Base-by-base conservation (phyloP, 2,888 invertebrate genomes). In the Hedya salicella region DNA sequence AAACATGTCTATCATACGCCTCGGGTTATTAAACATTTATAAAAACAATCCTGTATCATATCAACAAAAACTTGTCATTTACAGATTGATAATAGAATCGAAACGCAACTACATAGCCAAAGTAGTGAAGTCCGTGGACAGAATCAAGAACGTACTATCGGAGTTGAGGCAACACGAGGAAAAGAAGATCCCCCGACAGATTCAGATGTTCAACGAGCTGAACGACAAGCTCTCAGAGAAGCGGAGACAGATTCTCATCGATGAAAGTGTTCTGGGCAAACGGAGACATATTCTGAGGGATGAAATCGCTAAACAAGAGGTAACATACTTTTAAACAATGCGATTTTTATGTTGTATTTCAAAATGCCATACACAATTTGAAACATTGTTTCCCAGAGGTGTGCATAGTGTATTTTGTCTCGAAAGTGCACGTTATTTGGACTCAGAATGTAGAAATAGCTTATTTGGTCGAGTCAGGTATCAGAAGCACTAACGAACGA, bases 271-370 rank as follows among this genome's bases (percentile, higher is more conserved):
- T 2, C 85, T 93, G 11, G 86, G 89, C 1, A 88, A 92, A 68
- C 85, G 89, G 63, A 91, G 95, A 42, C 93, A 94, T 19, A 82
- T 81, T 9, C 81, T 95, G 48, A 94, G 93, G 75, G 93, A 93
- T 70, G 94, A 94, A 71, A 87, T 95, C 13, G 89, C 93, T 0
- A 94, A 94, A 75, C 93, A 94, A 71, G 92, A 89, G 80, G 93
- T 89, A 74, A 78, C 69, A 25, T 25, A 25, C 6, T 25, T 25
- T 25, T 25, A 8, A 56, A 9, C 32, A 32, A 32, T 25, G 3
- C 25, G 3, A 25, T 25, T 25, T 25, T 25, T 25, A 25, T 25
- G 6, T 25, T 25, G 25, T 25, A 25, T 25, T 6, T 25, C n/a
- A n/a, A n/a, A n/a, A n/a, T n/a, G n/a, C n/a, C n/a, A n/a, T n/a